Conservation (phyloP, 2,888 invertebrate species). For the Galerucella nymphaeae region DNA sequence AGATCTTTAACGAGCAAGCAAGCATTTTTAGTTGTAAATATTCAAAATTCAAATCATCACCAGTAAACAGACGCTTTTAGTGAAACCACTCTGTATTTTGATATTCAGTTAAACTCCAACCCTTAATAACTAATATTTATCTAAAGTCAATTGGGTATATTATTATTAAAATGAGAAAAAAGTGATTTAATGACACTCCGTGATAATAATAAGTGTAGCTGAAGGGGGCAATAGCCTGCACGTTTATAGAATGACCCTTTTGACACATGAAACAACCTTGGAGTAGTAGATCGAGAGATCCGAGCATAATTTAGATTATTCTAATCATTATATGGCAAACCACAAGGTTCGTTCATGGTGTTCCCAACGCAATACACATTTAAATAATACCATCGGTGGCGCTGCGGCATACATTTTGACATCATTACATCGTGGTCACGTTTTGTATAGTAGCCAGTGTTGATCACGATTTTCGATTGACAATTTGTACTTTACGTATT, state of each 20-base stretch:
- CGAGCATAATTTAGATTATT: constrained; percentile 46
- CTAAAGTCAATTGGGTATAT: neutral
- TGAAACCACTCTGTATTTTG: neutral
- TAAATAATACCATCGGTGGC: constrained; percentile 50
- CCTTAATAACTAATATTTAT: neutral
- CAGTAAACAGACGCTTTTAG: neutral
- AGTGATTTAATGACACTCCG: neutral
- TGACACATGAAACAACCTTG: constrained; percentile 35
- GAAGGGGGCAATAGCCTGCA: constrained; percentile 16
- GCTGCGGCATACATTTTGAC: constrained; percentile 61
- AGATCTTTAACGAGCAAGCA: too few species aligned
- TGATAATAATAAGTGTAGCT: constrained; percentile 1
- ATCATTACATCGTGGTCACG: constrained; percentile 63
- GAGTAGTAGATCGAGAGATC: constrained; percentile 36
- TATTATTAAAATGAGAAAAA: neutral
- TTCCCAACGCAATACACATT: constrained; percentile 55
- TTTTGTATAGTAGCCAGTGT: constrained; percentile 64
- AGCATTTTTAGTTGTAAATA: too few species aligned
- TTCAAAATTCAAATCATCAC: too few species aligned
- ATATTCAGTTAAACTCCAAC: neutral
- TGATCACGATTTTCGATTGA: constrained; percentile 62
- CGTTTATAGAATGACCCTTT: constrained; percentile 28
- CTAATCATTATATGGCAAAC: constrained; percentile 57
- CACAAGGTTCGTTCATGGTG: constrained; percentile 51
- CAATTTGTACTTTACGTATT: constrained; percentile 50